These are phyloP conservation scores for Malthinus seriepunctatus DNA, from an alignment of 2,888 invertebrate genomes.

Conservation along the genomic window DNA sequence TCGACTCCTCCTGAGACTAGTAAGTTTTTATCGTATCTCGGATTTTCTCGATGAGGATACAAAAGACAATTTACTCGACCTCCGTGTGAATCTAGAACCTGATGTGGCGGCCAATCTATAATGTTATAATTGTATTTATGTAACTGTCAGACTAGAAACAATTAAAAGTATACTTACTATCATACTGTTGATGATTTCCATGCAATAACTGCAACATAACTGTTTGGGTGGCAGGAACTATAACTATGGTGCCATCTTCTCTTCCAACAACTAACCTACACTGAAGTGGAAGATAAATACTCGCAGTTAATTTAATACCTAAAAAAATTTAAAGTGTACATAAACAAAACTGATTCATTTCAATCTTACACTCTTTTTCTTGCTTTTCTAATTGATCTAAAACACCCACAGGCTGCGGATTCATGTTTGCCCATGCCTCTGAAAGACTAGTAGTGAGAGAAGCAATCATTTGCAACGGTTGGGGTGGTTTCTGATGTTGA, in stretches of 20 bases:
- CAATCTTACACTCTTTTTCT: slow-evolving; percentile 62
- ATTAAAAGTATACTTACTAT: slow-evolving; percentile 57
- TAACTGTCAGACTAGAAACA: background rate
- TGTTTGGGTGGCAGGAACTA: slow-evolving; percentile 94
- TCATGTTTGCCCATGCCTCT: slow-evolving; percentile 86
- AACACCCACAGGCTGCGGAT: slow-evolving; percentile 87
- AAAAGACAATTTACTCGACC: slow-evolving; percentile 93
- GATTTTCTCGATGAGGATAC: slow-evolving; percentile 91
- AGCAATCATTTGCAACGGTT: slow-evolving; percentile 65
- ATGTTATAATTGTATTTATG: slow-evolving; percentile 1
- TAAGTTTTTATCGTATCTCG: slow-evolving; percentile 84
- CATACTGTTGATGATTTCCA: slow-evolving; percentile 80
- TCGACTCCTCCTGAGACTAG: slow-evolving; percentile 97
- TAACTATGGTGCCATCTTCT: slow-evolving; percentile 94
- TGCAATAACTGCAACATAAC: slow-evolving; percentile 91
- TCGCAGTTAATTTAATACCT: slow-evolving; percentile 83
- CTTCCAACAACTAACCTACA: slow-evolving; percentile 93
- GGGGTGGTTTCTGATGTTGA: slow-evolving; percentile 58
- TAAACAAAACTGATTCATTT: background rate
- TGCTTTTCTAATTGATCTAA: slow-evolving; percentile 84
- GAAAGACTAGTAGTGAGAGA: slow-evolving; percentile 80
- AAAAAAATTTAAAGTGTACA: slow-evolving; percentile 8
- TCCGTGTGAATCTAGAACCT: slow-evolving; percentile 85
- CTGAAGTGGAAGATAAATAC: slow-evolving; percentile 91
- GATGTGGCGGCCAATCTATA: slow-evolving; percentile 87